Conservation (phyloP, 2,888 invertebrate genomes). For the Caenorhabditis sp. region DNA sequence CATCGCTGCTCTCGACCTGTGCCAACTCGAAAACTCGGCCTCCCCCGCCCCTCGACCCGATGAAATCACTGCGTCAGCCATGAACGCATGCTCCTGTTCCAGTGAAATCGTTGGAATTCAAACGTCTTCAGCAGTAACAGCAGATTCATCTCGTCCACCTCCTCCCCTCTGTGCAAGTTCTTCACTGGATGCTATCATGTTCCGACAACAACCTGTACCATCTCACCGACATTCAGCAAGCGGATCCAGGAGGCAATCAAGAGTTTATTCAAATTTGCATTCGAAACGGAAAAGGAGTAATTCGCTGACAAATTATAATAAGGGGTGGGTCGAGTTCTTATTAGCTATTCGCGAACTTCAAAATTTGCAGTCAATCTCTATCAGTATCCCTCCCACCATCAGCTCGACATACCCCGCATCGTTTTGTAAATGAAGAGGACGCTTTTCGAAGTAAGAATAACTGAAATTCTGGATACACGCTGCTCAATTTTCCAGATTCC, state of each 20-base stretch:
- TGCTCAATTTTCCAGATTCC: conserved; percentile 53
- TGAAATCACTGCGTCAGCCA: conserved; percentile 56
- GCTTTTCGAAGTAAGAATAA: conserved; percentile 52
- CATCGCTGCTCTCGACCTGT: conserved; percentile 77
- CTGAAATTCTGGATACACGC: not conserved
- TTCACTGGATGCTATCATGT: conserved; percentile 70
- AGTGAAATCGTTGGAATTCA: conserved; percentile 63
- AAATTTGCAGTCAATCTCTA: conserved; percentile 65
- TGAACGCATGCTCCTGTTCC: conserved; percentile 70
- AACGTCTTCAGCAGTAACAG: conserved; percentile 45
- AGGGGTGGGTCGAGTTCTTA: conserved; percentile 59
- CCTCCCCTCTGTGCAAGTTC: conserved; percentile 71
- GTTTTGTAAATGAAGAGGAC: conserved; percentile 71
- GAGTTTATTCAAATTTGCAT: conserved; percentile 65
- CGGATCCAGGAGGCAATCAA: conserved; percentile 68
- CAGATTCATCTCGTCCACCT: conserved; percentile 57
- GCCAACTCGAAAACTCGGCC: conserved; percentile 65
- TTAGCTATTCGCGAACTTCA: not conserved
- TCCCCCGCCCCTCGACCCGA: conserved; percentile 33
- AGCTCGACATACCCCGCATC: conserved; percentile 71
- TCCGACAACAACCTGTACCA: conserved; percentile 66
- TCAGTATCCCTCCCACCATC: conserved; percentile 74
- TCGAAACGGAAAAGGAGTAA: conserved; percentile 73
- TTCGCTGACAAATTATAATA: conserved; percentile 71
- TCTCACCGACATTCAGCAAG: conserved; percentile 71